These are phyloP conservation scores for Chaunax sp. DNA, from an alignment of 2,797 vertebrate species.

Conservation along the genomic window DNA sequence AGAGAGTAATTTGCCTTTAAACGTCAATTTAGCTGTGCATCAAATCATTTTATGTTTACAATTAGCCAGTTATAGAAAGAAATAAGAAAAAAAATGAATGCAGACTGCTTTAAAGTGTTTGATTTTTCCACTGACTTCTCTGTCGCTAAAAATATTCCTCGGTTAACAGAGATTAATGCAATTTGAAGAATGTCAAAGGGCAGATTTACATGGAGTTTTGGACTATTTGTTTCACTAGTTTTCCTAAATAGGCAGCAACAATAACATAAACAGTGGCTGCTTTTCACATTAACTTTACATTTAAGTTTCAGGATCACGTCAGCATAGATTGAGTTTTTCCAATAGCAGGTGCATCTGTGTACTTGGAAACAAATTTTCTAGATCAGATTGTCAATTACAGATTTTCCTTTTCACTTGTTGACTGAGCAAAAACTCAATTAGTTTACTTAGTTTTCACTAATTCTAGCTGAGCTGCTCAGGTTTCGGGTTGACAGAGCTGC, in stretches of 20 bases:
- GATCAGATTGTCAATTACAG: too few relatives aligned
- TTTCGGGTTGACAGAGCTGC: background rate
- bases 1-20: background rate
- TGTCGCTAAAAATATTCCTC: background rate
- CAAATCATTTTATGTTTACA: background rate
- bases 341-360: too few relatives aligned
- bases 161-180: background rate
- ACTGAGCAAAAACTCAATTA: too few relatives aligned
- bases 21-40: background rate
- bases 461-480: conserved; percentile 7
- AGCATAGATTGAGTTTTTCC: too few relatives aligned
- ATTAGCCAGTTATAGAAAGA: background rate
- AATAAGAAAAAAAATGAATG: background rate
- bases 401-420: too few relatives aligned
- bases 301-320: too few relatives aligned
- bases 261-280: background rate
- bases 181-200: background rate
- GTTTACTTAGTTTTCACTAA: too few relatives aligned
- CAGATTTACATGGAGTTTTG: too few relatives aligned
- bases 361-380: too few relatives aligned
- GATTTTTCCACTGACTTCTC: background rate
- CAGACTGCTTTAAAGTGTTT: too few relatives aligned
- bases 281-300: too few relatives aligned
- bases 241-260: background rate
- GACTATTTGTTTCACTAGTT: too few relatives aligned